These are phyloP conservation scores for Rhineura floridana DNA, from an alignment of 2,113 vertebrate species.

Conservation along the genomic window DNA sequence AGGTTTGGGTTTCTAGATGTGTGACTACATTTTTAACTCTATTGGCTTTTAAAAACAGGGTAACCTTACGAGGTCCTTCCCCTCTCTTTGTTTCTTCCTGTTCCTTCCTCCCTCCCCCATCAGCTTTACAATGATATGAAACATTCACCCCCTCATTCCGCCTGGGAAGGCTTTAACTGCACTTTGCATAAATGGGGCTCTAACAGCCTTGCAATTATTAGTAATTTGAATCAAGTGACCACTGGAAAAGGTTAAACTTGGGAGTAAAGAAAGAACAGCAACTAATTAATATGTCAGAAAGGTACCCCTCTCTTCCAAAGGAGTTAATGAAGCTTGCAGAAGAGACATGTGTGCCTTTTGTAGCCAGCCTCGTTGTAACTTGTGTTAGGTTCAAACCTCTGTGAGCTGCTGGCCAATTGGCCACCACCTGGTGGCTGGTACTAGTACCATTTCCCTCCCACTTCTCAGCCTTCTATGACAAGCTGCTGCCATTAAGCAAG, in stretches of 20 bases:
- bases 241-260: constrained; percentile 73
- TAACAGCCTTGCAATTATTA: constrained; percentile 72
- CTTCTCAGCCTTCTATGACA: constrained; percentile 31
- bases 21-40: not conserved
- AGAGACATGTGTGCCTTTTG: constrained; percentile 66
- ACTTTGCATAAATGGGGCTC: constrained; percentile 63
- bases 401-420: constrained; percentile 47
- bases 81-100: not conserved
- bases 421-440: constrained; percentile 53
- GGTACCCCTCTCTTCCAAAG: constrained; percentile 65
- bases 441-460: constrained; percentile 7
- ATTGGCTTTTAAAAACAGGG: constrained; percentile 10
- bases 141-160: constrained; percentile 41
- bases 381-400: constrained; percentile 32
- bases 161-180: constrained; percentile 53
- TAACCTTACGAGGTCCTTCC: not conserved
- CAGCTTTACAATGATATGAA: constrained; percentile 41
- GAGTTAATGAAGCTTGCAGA: constrained; percentile 73
- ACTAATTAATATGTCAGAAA: constrained; percentile 81
- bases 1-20: not conserved
- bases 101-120: not conserved
- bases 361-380: constrained; percentile 24
- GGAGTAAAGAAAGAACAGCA: constrained; percentile 67
- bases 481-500: constrained; percentile 36
- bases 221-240: constrained; percentile 74